These are phyloP conservation scores for Disparrhopalites patrizii DNA, from an alignment of 2,888 invertebrate genomes.

Conservation along the genomic window DNA sequence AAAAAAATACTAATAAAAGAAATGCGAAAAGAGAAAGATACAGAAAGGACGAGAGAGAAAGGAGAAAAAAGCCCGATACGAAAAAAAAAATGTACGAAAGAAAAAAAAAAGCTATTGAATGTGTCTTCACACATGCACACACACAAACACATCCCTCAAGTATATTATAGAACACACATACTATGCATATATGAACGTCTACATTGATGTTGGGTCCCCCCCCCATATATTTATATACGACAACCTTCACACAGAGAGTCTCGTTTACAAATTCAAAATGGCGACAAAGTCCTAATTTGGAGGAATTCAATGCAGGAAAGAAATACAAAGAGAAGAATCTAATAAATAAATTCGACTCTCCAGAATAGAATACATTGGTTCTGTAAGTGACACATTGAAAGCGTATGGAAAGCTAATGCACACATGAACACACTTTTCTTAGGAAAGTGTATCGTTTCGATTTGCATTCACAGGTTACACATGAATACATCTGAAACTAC, in stretches of 20 bases:
- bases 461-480: conserved; percentile 29
- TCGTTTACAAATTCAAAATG: conserved; percentile 24
- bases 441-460: conserved; percentile 28
- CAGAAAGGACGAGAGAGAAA: too few relatives aligned
- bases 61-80: too few relatives aligned
- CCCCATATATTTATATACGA: too few relatives aligned
- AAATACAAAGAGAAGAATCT: conserved; percentile 32
- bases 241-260: conserved; percentile 5
- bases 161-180: too few relatives aligned
- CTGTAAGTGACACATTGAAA: conserved; percentile 33
- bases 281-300: conserved; percentile 31
- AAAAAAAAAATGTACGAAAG: too few relatives aligned
- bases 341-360: conserved; percentile 30
- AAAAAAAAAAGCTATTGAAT: too few relatives aligned
- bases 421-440: conserved; percentile 26
- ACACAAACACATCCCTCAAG: too few relatives aligned
- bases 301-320: conserved; percentile 30
- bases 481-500: conserved; percentile 26
- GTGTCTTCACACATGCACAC: too few relatives aligned
- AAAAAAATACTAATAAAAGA: too few relatives aligned
- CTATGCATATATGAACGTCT: too few relatives aligned
- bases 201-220: too few relatives aligned
- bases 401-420: conserved; percentile 29
- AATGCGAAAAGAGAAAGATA: too few relatives aligned
- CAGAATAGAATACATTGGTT: conserved; percentile 26